These are phyloP conservation scores for Leptinotarsa rubiginosa DNA, from an alignment of 2,888 invertebrate genomes.

Conservation along the genomic window DNA sequence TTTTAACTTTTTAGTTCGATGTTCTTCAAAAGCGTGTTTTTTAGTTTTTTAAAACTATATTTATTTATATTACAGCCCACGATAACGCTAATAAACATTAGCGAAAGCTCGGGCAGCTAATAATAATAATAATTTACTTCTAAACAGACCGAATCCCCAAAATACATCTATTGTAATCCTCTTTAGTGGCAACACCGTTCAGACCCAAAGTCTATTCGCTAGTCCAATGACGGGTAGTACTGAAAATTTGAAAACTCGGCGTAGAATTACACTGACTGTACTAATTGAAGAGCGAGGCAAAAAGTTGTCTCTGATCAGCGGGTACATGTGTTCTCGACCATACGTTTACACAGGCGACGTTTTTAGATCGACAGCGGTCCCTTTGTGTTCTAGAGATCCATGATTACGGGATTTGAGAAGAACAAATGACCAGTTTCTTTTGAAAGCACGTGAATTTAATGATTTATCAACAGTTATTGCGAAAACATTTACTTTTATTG, in stretches of 20 bases:
- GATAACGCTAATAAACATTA: too few species aligned
- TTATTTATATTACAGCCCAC: too few species aligned
- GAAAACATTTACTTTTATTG: too few species aligned
- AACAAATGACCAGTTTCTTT: slow-evolving; percentile 33
- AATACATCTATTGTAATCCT: neutral
- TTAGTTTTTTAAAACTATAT: too few species aligned
- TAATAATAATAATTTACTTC: too few species aligned
- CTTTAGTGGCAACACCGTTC: slow-evolving; percentile 15
- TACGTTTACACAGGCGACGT: slow-evolving; percentile 56
- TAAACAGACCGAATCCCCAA: too few species aligned
- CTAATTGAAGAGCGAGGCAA: slow-evolving; percentile 58
- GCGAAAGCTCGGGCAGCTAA: too few species aligned
- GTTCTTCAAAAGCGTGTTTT: too few species aligned
- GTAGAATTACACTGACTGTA: slow-evolving; percentile 41
- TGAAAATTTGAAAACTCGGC: slow-evolving; percentile 31
- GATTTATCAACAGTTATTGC: slow-evolving; percentile 24
- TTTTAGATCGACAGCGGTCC: slow-evolving; percentile 57
- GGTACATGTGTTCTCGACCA: slow-evolving; percentile 61
- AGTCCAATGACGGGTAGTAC: slow-evolving; percentile 34
- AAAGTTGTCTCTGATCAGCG: slow-evolving; percentile 56
- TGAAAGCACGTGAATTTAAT: slow-evolving; percentile 32
- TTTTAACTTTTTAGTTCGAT: too few species aligned
- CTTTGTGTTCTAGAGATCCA: slow-evolving; percentile 39
- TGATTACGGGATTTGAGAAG: slow-evolving; percentile 33
- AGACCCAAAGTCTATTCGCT: slow-evolving; percentile 40